Evolutionary conservation across 2,888 invertebrate species (phyloP), one percentile per base, ranked within the genome.

Genomic region (Mactromeris polynyma): DNA sequence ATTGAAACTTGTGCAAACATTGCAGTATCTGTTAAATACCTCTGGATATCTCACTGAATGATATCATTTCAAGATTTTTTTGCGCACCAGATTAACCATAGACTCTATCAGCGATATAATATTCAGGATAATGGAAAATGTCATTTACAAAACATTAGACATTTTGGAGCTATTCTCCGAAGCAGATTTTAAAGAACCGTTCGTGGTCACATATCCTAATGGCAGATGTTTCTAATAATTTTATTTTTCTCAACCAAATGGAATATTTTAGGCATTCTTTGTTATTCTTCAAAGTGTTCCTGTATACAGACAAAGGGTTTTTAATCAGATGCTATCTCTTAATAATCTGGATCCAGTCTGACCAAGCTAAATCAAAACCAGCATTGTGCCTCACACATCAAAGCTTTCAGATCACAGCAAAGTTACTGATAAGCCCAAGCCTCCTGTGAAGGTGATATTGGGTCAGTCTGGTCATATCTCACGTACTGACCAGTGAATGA

Each of bases 401-500:
- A 84, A 84, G 78, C 46, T 46, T 73, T 21, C 36, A 38, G 42
- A 51, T 78, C 77, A 78, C 84, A 54, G 73, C 17, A 46, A 54
- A 84, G 46, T 19, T 69, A 26, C 84, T 84, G 84, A 84, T 84
- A 84, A 84, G 84, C 84, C 84, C 78, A 78, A 84, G 84, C 77
- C 84, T 84, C 84, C 77, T 84, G 73, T 51, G 40, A 42, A 77
- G 84, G 78, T 78, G 26, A 84, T 73, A 73, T 77, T 84, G 46
- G 84, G 84, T 84, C 84, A 84, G 51, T 38, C 73, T 84, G 84
- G 40, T 78, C 84, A 84, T 84, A 84, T 77, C 78, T 84, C 84
- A 84, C 84, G 36, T 31, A 19, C 38, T 84, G 84, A 84, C 84
- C 84, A 84, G 84, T 54, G 38, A 78, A 54, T 84, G 84, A 84